These are phyloP conservation scores for Cosmopolites sordidus DNA, from an alignment of 2,888 invertebrate genomes.

Conservation along the genomic window DNA sequence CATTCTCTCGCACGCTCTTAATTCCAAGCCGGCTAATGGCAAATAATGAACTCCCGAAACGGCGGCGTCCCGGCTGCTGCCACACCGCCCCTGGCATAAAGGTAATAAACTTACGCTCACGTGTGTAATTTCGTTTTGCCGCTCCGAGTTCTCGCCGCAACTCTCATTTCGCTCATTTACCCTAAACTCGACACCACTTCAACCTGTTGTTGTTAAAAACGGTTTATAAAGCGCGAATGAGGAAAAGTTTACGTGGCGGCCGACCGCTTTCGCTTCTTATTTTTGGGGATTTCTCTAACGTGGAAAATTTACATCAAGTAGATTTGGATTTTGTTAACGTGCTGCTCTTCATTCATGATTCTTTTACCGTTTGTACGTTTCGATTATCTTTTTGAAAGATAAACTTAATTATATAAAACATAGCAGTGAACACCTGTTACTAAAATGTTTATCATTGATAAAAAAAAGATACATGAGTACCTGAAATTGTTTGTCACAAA, in stretches of 20 bases:
- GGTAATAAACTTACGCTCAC: slow-evolving; percentile 27
- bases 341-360: too few relatives aligned
- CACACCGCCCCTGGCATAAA: slow-evolving; percentile 7
- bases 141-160: slow-evolving; percentile 24
- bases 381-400: too few relatives aligned
- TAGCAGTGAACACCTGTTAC: too few relatives aligned
- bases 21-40: slow-evolving; percentile 21
- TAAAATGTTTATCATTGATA: too few relatives aligned
- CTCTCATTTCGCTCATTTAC: slow-evolving; percentile 25
- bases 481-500: too few relatives aligned
- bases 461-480: too few relatives aligned
- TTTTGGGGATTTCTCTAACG: too few relatives aligned
- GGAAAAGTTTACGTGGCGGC: not conserved
- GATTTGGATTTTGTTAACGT: too few relatives aligned
- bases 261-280: too few relatives aligned
- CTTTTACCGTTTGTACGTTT: too few relatives aligned
- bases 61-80: not conserved
- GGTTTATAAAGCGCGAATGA: slow-evolving; percentile 12
- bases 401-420: too few relatives aligned
- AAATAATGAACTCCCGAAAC: slow-evolving; percentile 22
- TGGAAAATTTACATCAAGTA: too few relatives aligned
- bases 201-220: slow-evolving; percentile 24
- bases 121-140: slow-evolving; percentile 27
- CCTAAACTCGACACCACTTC: slow-evolving; percentile 23
- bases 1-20: slow-evolving; percentile 12